Percentiles rank a stretch among this genome's conserved stretches.
These are phyloP conservation scores for Lingula anatina DNA, from an alignment of 2,888 invertebrate genomes.

Conservation along the genomic window DNA sequence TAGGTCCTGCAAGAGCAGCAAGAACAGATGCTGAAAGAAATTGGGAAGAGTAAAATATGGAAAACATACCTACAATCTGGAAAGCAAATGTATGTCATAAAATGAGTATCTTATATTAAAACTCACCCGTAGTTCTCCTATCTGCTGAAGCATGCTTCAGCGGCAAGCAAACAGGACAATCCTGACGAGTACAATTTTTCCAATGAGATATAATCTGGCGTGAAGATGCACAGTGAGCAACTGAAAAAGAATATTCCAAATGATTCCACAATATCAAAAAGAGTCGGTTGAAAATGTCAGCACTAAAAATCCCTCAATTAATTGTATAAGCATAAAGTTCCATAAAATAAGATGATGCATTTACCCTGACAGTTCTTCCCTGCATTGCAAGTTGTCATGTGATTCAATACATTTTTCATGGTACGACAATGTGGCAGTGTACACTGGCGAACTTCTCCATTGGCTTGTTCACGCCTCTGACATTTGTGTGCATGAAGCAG, in stretches of 20 bases:
- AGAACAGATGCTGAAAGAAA: no score
- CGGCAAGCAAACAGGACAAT: conserved; percentile 97
- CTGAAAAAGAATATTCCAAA: conserved; percentile 53
- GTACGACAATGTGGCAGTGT: conserved; percentile 96
- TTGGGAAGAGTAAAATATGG: no score
- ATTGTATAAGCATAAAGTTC: no score
- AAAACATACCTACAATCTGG: no score
- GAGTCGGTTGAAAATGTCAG: neutral
- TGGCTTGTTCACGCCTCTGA: conserved; percentile 79
- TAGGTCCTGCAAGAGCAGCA: no score
- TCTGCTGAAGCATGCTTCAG: conserved; percentile 75
- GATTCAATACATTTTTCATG: conserved; percentile 97
- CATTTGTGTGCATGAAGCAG: conserved; percentile 98
- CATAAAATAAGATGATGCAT: no score
- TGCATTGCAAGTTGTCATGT: conserved; percentile 95
- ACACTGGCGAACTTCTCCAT: conserved; percentile 73
- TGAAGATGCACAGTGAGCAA: conserved; percentile 97
- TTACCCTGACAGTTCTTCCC: conserved; percentile 60
- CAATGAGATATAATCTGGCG: conserved; percentile 98
- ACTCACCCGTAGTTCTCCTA: conserved; percentile 56
- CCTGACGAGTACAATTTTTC: conserved; percentile 92
- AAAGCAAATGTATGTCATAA: no score
- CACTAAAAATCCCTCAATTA: no score
- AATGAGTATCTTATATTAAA: no score
- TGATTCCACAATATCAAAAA: neutral